Percentiles rank a stretch among this genome's conserved stretches.
phyloP scores from a whole-genome alignment of 2,113 vertebrate genomes.

The Laterallus jamaicensis region DNA sequence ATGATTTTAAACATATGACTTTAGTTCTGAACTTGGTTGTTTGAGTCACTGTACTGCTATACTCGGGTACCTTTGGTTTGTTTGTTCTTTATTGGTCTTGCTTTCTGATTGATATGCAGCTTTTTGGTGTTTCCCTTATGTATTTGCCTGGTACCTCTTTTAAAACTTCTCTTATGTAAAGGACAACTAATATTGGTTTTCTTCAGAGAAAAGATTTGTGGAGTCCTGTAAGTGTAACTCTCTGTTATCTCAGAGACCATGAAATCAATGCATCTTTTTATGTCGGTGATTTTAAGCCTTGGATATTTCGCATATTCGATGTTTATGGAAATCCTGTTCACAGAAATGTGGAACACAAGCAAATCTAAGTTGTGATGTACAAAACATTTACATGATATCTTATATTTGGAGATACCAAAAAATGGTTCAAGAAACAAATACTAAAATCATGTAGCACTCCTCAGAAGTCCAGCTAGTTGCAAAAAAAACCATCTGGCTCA shows the following conservation, averaged over 20 bases:
- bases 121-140: not conserved
- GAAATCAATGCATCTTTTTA: not conserved
- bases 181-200: not conserved
- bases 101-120: not conserved
- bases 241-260: not conserved
- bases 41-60: not conserved
- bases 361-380: not conserved
- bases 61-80: accelerated
- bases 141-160: not conserved
- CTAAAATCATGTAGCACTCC: not conserved
- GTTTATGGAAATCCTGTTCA: not conserved
- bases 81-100: not conserved
- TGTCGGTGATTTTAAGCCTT: not conserved
- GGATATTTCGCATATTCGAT: not conserved
- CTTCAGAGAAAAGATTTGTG: not conserved
- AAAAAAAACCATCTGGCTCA: not conserved
- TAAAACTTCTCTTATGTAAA: not conserved
- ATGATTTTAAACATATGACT: not conserved
- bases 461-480: not conserved
- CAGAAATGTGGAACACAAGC: not conserved
- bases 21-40: not conserved
- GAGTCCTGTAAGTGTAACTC: not conserved
- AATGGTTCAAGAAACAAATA: not conserved
- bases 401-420: not conserved
- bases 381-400: not conserved